phyloP scores from a whole-genome alignment of 2,113 vertebrate species.

The Saguinus midas region DNA sequence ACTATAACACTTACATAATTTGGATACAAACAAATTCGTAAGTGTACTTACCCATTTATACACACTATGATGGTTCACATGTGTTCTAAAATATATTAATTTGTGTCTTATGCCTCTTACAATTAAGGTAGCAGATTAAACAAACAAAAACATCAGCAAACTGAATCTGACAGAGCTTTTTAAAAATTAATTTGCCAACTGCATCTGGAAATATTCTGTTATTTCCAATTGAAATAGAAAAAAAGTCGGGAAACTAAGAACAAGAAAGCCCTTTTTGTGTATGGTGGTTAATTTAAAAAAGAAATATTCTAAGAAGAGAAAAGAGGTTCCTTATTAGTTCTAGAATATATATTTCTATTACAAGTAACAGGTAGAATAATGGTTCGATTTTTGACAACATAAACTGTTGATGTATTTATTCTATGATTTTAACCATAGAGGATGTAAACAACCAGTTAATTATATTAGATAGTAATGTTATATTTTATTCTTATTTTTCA shows the following conservation, averaged over 20 bases:
- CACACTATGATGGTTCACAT: background rate
- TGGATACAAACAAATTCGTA: background rate
- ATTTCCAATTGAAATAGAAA: background rate
- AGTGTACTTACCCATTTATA: background rate
- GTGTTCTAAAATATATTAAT: background rate
- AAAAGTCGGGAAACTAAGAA: background rate
- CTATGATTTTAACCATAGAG: background rate
- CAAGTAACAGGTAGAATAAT: background rate
- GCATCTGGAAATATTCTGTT: background rate
- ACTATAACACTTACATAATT: background rate
- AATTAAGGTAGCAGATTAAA: background rate
- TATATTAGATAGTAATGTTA: background rate
- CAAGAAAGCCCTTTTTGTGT: background rate
- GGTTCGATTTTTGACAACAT: background rate
- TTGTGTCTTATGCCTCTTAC: background rate
- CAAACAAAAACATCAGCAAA: background rate
- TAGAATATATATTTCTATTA: background rate
- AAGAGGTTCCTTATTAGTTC: background rate
- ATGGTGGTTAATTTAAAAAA: background rate
- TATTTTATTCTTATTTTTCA: background rate
- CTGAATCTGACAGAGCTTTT: background rate
- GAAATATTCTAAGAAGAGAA: background rate
- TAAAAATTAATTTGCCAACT: background rate
- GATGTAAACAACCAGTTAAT: background rate
- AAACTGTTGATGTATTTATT: background rate